Evolutionary conservation across 2,113 vertebrate genomes (phyloP).

Genomic region (Sigmodon hispidus): DNA sequence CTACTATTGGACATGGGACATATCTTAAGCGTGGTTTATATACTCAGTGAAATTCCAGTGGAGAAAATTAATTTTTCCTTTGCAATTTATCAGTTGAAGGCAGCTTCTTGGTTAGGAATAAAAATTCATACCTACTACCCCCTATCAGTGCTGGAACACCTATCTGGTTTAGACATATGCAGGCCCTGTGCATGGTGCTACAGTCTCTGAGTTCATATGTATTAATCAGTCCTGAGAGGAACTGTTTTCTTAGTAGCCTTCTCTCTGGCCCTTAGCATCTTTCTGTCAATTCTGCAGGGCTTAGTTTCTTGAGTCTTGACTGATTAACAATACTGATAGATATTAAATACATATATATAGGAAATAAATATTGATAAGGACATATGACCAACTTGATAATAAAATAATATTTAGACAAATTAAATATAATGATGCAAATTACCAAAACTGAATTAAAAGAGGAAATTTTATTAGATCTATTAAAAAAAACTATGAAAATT

Average conservation of each 20-base stretch:
- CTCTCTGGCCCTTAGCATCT: neutral
- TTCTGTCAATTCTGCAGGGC: neutral
- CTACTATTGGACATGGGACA: neutral
- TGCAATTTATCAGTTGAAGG: neutral
- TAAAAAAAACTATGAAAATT: conserved; percentile 31
- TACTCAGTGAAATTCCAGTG: neutral
- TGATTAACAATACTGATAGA: neutral
- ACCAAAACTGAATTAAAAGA: conserved; percentile 18
- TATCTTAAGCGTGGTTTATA: neutral
- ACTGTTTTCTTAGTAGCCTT: neutral
- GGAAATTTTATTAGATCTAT: neutral
- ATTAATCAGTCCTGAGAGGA: neutral
- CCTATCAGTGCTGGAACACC: neutral
- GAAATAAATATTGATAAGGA: neutral
- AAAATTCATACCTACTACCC: neutral
- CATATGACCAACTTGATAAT: neutral
- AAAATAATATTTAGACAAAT: neutral
- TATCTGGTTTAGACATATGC: neutral
- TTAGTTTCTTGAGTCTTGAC: neutral
- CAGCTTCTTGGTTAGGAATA: neutral
- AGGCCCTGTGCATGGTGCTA: neutral
- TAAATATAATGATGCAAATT: conserved; percentile 12
- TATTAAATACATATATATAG: neutral
- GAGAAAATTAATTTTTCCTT: neutral
- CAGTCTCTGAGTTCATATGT: neutral